Evolutionary conservation across 2,888 invertebrate genomes (phyloP), one percentile per base, ranked within the genome.

Genomic region (Cerastis leucographa): DNA sequence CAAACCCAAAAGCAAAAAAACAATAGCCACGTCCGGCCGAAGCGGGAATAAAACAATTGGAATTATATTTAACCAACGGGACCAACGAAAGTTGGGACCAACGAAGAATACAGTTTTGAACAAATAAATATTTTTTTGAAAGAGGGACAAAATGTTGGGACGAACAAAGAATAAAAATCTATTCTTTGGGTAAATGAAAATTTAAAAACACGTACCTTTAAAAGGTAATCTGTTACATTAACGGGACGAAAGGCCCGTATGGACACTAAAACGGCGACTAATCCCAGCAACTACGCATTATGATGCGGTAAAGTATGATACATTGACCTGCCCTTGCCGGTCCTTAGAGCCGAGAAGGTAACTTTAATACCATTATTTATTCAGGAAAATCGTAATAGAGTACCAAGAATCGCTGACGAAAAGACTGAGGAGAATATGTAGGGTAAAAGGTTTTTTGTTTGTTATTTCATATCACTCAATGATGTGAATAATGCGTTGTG

Each of bases 281-380:
- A 80, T 65, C 68, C 61, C 7, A 40, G 71, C 69, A 69, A 84
- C 68, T 65, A 49, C 64, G 44, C 44, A 84, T 80, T 80, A 80
- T 79, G 40, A 74, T 71, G 67, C 5, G 51, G 75, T 71, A 68
- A 74, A 71, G 80, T 74, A 71, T 80, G 35, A 82, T 49, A 65
- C 35, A 65, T 71, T 84, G 67, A 68, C 65, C 49, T 72, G 42
- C 61, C 71, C 72, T 71, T 77, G 62, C 72, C 64, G 49, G 81
- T 66, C 77, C 68, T 66, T 62, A 40, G 46, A 65, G 61, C 61
- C 61, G 49, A 73, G 49, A 12, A 71, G 71, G 54, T 54, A 68
- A 68, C 54, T 68, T 80, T 71, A 84, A 73, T 68, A 56, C 29
- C 44, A 71, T 82, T 72, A 81, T 74, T 81, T 74, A 85, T 82